Evolutionary conservation across 2,888 invertebrate genomes (phyloP), one percentile per base, ranked within the genome.

Genomic region (Lissocephala sabroskyi): DNA sequence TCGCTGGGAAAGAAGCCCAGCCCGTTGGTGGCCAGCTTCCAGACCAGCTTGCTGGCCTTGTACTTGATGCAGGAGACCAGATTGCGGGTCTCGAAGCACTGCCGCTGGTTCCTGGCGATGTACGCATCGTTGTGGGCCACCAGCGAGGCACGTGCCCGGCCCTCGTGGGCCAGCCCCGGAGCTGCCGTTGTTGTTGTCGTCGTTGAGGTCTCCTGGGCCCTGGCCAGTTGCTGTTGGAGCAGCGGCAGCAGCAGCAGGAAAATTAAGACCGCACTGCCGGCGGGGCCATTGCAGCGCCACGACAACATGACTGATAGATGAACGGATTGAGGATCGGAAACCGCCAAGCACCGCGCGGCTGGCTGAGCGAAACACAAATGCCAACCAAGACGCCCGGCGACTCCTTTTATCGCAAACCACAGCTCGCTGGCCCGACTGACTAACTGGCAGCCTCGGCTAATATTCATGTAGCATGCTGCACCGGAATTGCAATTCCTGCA

Each of bases 51-150:
- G 1, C 80, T 74, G 10, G 79, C 73, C 50, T 79, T 82, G 45
- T 82, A 84, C 59, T 83, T 84, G 11, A 84, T 65, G 62, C 84
- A 84, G 41, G 84, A 78, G 28, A 80, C 65, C 18, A 84, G 52
- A 26, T 70, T 77, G 3, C 79, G 79, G 6, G 75, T 68, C 29
- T 70, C 67, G 36, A 82, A 77, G 52, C 84, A 84, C 37, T 79
- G 73, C 13, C 66, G 73, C 59, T 83, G 81, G 50, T 78, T 81
- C 6, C 65, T 64, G 13, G 62, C 59, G n/a, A 84, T 67, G 49
- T 80, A 84, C 30, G 76, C 80, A 49, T 84, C 84, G 26, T 45
- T 77, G n/a, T 73, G 59, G 0, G 63, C 42, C 0, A 77, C 46
- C 28, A 68, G 13, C 13, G 60, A 44, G 29, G 36, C 43, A 6